Conservation (phyloP, 2,113 vertebrate genomes). For the Cyanoramphus novaezelandiae region DNA sequence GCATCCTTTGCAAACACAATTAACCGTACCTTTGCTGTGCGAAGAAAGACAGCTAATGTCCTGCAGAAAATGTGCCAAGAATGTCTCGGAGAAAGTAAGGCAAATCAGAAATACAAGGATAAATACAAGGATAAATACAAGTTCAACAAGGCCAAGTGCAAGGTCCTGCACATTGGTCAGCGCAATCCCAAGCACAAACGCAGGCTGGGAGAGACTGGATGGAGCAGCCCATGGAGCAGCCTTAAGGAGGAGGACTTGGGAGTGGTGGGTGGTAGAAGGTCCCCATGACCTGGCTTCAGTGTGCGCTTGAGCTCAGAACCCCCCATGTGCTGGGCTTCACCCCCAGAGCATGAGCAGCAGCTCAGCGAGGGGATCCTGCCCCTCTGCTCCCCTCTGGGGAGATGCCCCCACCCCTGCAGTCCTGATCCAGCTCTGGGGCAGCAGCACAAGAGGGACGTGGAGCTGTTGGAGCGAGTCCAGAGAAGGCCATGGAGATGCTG, state of each 20-base stretch:
- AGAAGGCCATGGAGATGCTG: too few relatives aligned
- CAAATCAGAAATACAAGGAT: neutral
- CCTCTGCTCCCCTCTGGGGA: neutral
- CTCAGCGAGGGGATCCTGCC: neutral
- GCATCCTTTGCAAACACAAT: constrained; percentile 1
- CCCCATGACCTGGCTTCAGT: neutral
- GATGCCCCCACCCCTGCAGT: neutral
- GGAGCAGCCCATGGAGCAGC: neutral
- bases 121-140: neutral
- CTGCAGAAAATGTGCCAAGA: neutral
- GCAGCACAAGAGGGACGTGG: too few relatives aligned
- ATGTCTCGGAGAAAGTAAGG: neutral
- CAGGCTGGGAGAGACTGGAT: neutral
- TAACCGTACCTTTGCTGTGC: neutral
- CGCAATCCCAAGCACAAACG: neutral
- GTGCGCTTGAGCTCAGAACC: neutral
- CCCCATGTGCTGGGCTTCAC: neutral
- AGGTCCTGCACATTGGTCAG: neutral
- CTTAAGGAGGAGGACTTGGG: neutral
- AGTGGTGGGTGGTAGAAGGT: neutral
- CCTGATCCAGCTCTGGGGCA: neutral
- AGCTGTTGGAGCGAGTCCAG: too few relatives aligned
- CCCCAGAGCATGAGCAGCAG: neutral
- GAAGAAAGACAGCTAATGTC: neutral
- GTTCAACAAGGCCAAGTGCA: neutral